Evolutionary conservation across 1,140 invertebrate genomes (phyloP), one percentile per base, ranked within the genome.

Genomic region (Manduca sexta): DNA sequence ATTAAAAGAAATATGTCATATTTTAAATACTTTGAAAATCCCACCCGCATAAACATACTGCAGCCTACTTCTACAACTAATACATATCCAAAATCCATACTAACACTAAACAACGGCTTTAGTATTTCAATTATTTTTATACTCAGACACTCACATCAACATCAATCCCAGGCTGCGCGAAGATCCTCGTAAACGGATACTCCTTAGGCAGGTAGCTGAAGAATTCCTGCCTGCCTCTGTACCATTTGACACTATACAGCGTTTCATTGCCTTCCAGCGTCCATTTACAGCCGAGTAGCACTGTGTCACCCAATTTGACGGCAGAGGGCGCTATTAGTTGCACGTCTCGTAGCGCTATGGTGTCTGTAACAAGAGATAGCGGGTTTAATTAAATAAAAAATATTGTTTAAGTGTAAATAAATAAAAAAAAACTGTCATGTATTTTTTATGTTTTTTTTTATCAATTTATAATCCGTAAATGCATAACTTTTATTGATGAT

Each of bases 161-260:
- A 34, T 88, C 84, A 31, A 92, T 88, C 13, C 90, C 90, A 1
- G 86, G 84, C 37, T 88, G 83, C 0, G 85, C 70, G 54, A 91
- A 91, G 33, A 88, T 88, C 53, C 89, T 88, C n/a, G 87, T 90
- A 29, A 82, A 87, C 0, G 90, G 91, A 40, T 86, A 80, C 59
- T 91, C 90, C 33, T 90, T 90, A 0, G 90, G 90, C 18, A 90
- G 79, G 60, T 90, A 93, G 45, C 91, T 88, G 75, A 91, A 93
- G 78, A 92, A 92, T 65, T 93, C 89, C 64, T 90, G 86, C 29
- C 89, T 81, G 8, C 93, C 92, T 57, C 93, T 91, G 83, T 95
- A 95, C 93, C 93, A 95, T 81, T 95, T 95, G 48, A 95, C 91
- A 21, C 92, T 92, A 79, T 95, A 95, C 10, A 95, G 84, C 7